Evolutionary conservation across 2,113 vertebrate genomes (phyloP).

Genomic region (Heterochromis multidens): DNA sequence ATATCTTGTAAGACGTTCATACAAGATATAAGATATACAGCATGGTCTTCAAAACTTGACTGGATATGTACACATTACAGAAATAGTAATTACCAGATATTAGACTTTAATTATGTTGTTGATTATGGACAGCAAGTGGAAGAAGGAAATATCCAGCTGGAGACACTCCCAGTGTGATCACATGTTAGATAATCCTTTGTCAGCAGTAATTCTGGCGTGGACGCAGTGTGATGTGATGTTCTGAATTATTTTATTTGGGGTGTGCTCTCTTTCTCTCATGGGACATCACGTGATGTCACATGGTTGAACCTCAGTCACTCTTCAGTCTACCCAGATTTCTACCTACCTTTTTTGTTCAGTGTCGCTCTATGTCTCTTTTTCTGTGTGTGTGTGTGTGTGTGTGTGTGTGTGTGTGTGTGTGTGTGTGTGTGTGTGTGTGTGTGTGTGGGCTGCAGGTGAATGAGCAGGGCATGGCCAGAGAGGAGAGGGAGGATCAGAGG

Average conservation of each 20-base stretch:
- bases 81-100: background rate
- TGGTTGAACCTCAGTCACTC: background rate
- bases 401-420: background rate
- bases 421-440: background rate
- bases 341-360: background rate
- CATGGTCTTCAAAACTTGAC: background rate
- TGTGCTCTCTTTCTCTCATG: background rate
- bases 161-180: slow-evolving; percentile 22
- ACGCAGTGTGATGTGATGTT: slow-evolving; percentile 26
- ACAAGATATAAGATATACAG: too few species aligned
- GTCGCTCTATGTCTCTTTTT: background rate
- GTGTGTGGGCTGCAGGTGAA: slow-evolving; percentile 71
- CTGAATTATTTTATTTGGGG: slow-evolving; percentile 19
- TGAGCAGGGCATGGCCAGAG: slow-evolving; percentile 72
- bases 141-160: background rate
- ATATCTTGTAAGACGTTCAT: background rate
- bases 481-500: slow-evolving; percentile 78
- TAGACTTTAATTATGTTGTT: background rate
- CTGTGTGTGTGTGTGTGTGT: background rate
- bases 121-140: background rate
- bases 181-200: slow-evolving; percentile 29
- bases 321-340: background rate
- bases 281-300: background rate
- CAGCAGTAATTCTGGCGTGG: slow-evolving; percentile 35
- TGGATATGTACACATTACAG: background rate